These are phyloP conservation scores for Pipistrellus pipistrellus DNA, from an alignment of 2,797 vertebrate species.

Conservation along the genomic window DNA sequence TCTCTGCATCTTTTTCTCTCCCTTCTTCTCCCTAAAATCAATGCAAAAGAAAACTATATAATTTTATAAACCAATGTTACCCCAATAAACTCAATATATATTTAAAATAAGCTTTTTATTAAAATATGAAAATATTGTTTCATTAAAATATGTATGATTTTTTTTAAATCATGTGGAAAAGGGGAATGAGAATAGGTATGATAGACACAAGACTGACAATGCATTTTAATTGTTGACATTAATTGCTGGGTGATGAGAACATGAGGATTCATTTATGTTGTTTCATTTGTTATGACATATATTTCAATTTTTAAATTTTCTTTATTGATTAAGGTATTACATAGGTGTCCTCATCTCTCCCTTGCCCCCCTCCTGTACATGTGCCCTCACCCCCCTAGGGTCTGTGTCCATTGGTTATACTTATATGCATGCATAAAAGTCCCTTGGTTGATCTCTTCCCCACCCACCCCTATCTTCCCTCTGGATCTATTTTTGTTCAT, in stretches of 20 bases:
- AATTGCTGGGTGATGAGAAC: background rate
- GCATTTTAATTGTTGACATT: slow-evolving; percentile 12
- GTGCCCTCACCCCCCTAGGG: too few species aligned
- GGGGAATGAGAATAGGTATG: background rate
- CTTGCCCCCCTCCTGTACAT: too few species aligned
- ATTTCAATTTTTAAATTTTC: background rate
- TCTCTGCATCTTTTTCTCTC: too few species aligned
- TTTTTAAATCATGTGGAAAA: background rate
- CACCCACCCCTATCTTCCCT: too few species aligned
- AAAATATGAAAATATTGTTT: background rate
- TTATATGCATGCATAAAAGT: too few species aligned
- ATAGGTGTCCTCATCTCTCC: too few species aligned
- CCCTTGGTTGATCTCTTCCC: too few species aligned
- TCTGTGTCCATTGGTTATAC: too few species aligned
- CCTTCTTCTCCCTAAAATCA: too few species aligned
- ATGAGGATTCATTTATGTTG: background rate
- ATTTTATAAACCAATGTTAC: background rate
- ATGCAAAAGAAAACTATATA: background rate
- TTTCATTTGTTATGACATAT: background rate
- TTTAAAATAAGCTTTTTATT: background rate
- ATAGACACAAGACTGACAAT: background rate
- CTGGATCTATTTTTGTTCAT: too few species aligned
- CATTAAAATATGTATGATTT: background rate
- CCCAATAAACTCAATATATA: background rate
- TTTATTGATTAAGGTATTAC: too few species aligned